Conservation (phyloP, 2,888 invertebrate genomes). For the Watsonalla cultraria region DNA sequence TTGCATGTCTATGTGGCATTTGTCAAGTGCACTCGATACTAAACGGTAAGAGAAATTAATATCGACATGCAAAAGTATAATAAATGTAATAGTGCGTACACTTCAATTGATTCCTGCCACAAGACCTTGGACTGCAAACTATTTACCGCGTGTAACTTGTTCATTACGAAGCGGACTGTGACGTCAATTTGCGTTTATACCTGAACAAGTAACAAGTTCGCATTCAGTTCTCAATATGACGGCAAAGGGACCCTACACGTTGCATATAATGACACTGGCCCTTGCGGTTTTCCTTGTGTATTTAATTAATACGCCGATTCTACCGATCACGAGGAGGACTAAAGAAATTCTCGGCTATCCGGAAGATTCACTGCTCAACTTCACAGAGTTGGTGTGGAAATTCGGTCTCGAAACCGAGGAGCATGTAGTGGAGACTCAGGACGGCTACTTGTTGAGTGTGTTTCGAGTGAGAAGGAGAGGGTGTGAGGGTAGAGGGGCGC, state of each 20-base stretch:
- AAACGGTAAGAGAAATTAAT: too few species aligned
- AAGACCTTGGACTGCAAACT: too few species aligned
- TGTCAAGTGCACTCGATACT: neutral
- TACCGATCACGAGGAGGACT: constrained; percentile 14
- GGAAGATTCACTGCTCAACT: constrained; percentile 16
- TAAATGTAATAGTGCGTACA: too few species aligned
- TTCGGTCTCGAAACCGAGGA: constrained; percentile 6
- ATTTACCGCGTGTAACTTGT: too few species aligned
- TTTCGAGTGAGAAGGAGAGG: neutral
- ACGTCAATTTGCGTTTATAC: neutral
- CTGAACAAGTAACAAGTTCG: neutral
- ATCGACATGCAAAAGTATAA: too few species aligned
- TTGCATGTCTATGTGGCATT: neutral
- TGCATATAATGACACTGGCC: constrained; percentile 10
- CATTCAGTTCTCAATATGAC: constrained; percentile 10
- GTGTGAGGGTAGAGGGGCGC: neutral
- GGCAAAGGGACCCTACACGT: constrained; percentile 12
- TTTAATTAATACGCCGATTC: constrained; percentile 5
- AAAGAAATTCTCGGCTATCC: constrained; percentile 20
- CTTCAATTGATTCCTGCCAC: too few species aligned
- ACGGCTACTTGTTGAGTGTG: constrained; percentile 9
- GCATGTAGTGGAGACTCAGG: constrained; percentile 6
- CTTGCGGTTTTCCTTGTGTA: constrained; percentile 13
- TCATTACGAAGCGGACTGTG: neutral
- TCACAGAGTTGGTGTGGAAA: constrained; percentile 11